Evolutionary conservation across 2,888 invertebrate species (phyloP), one percentile per base, ranked within the genome.

Genomic region (Clivina fossor): DNA sequence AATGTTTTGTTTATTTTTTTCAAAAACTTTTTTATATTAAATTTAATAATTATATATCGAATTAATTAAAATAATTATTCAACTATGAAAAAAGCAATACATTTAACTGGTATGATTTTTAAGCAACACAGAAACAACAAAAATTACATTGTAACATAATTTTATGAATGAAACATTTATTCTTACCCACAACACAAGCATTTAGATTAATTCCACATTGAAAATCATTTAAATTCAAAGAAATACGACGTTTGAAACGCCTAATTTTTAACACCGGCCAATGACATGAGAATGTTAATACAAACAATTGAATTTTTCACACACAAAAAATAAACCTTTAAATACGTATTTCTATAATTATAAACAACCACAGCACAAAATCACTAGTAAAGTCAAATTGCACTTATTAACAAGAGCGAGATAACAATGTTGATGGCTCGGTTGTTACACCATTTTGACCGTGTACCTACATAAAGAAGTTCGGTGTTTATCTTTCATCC

Each of bases 391-490:
- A 53, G 44, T 53, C 40, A 37, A 51, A 32, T 44, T 53, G 24
- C 53, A 53, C 53, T 40, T 33, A 33, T 33, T 26, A 37, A 35
- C 26, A 15, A 53, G 53, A 35, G 33, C 53, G n/a, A 5, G 53
- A 53, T 44, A 53, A 49, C 53, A 44, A 26, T 35, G 44, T 53
- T 20, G 35, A 24, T 53, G 53, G 35, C 47, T 47, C n/a, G 33
- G 47, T 43, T 19, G 44, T 38, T 53, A 53, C 53, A 53, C 53
- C 53, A 53, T 53, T 53, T 53, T 53, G 53, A 53, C 53, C 40
- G 41, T 50, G 41, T 41, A 53, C 35, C 35, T 44, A 53, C 43
- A 53, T 43, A 53, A 44, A 53, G 44, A 53, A 53, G 44, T 35
- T 28, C 44, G 44, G 35, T 53, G 53, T 53, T 53, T 53, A 53